A percentile compares a stretch with the other conserved stretches of the same genome.
Evolutionary conservation across 2,113 vertebrate genomes (phyloP).

Genomic region (Ascaphus truei): DNA sequence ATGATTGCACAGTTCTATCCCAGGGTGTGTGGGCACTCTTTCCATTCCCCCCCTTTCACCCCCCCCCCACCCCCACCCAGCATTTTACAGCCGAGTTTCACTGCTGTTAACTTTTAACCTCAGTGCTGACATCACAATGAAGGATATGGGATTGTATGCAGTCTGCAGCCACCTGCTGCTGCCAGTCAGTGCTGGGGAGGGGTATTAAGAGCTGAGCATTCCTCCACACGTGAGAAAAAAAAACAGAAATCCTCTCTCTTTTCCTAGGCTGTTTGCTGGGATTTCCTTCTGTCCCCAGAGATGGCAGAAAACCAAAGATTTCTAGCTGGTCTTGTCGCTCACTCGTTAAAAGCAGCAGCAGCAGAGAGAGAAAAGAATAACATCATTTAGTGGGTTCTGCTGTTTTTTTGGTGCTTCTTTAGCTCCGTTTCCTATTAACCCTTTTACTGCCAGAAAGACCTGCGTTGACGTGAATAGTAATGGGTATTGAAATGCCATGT

Average conservation of each 20-base stretch:
- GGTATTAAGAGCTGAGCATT: slow-evolving; percentile 12
- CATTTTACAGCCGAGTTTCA: background rate
- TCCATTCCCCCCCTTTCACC: too few relatives aligned
- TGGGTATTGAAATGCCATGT: too few relatives aligned
- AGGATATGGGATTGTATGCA: background rate
- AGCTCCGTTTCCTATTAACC: too few relatives aligned
- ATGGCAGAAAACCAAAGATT: background rate
- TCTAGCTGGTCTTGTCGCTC: background rate
- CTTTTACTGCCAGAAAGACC: too few relatives aligned
- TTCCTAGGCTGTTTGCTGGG: background rate
- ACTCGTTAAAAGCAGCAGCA: background rate
- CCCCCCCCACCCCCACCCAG: too few relatives aligned
- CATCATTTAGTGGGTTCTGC: background rate
- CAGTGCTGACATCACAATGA: background rate
- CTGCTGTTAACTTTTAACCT: background rate
- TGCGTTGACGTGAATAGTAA: too few relatives aligned
- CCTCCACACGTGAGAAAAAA: slow-evolving; percentile 32
- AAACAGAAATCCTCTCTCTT: slow-evolving; percentile 9
- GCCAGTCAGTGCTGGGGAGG: background rate
- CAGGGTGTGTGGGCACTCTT: too few relatives aligned
- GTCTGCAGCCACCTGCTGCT: slow-evolving; percentile 20
- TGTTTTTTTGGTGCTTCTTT: too few relatives aligned
- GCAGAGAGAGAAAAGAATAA: background rate
- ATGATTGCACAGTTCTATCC: too few relatives aligned
- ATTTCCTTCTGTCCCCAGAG: slow-evolving; percentile 20